Percentiles rank a stretch among this genome's conserved stretches.
Evolutionary conservation across 2,113 vertebrate species (phyloP).

Genomic region (Xiphophorus couchianus): DNA sequence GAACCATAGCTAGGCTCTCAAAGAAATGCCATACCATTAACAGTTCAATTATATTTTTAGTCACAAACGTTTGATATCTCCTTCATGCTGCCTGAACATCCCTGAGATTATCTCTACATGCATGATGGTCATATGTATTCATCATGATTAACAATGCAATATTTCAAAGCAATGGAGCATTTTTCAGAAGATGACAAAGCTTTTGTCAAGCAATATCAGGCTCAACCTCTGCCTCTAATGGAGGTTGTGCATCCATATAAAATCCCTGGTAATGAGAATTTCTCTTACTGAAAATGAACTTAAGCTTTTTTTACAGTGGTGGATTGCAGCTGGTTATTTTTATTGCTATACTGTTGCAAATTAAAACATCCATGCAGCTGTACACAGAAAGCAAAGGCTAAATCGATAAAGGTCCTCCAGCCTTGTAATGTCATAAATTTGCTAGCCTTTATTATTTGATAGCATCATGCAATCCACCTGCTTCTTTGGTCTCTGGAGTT

Average conservation of each 20-base stretch:
- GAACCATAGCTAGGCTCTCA: slow-evolving; percentile 32
- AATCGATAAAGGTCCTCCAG: slow-evolving; percentile 40
- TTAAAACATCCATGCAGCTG: slow-evolving; percentile 46
- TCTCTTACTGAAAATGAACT: slow-evolving; percentile 66
- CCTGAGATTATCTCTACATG: slow-evolving; percentile 21
- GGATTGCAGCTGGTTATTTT: slow-evolving; percentile 39
- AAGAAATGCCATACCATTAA: slow-evolving; percentile 47
- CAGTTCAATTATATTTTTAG: slow-evolving; percentile 53
- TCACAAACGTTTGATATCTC: slow-evolving; percentile 31
- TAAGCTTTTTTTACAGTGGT: slow-evolving; percentile 56
- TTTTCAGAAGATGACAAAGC: slow-evolving; percentile 24
- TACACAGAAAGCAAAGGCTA: slow-evolving; percentile 11
- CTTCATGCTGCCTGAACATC: slow-evolving; percentile 29
- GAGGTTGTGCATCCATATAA: slow-evolving; percentile 55
- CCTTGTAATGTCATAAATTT: slow-evolving; percentile 34
- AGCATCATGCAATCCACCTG: slow-evolving; percentile 34
- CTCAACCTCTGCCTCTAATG: slow-evolving; percentile 45
- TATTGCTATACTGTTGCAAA: slow-evolving; percentile 52
- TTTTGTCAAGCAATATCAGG: slow-evolving; percentile 39
- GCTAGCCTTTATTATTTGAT: slow-evolving; percentile 42
- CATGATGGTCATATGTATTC: slow-evolving; percentile 45
- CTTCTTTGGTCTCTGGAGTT: slow-evolving; percentile 20
- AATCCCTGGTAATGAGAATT: slow-evolving; percentile 59
- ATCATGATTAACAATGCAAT: slow-evolving; percentile 54
- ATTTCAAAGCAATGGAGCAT: slow-evolving; percentile 41